Evolutionary conservation across 2,113 vertebrate genomes (phyloP).

Genomic region (Nycticryphes semicollaris): DNA sequence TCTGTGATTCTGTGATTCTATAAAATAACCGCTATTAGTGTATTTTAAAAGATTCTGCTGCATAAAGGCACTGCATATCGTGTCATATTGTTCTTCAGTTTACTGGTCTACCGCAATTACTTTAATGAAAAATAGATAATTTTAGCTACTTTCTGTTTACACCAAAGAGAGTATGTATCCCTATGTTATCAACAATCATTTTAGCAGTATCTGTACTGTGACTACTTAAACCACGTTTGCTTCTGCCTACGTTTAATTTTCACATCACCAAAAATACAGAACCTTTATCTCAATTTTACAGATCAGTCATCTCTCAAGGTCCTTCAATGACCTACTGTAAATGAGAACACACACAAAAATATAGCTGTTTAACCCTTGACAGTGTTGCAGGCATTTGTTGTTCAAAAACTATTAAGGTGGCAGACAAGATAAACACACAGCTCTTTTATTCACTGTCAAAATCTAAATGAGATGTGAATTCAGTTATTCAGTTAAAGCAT

Average conservation of each 20-base stretch:
- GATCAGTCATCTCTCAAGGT: neutral
- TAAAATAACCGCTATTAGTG: neutral
- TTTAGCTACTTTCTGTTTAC: neutral
- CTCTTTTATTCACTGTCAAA: neutral
- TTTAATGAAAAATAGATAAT: neutral
- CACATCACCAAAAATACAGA: neutral
- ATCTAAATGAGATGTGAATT: neutral
- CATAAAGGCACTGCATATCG: neutral
- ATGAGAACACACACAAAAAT: neutral
- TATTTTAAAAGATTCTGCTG: neutral
- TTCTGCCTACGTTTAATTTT: neutral
- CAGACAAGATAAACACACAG: neutral
- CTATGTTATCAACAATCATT: neutral
- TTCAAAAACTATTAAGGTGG: neutral
- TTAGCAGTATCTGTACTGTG: neutral
- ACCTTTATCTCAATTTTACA: neutral
- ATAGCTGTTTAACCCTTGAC: neutral
- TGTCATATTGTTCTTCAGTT: neutral
- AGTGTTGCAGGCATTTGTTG: neutral
- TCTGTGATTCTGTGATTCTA: too few relatives aligned
- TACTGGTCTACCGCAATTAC: neutral
- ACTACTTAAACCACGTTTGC: neutral
- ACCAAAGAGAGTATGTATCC: neutral
- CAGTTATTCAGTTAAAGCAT: neutral
- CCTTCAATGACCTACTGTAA: neutral